Evolutionary conservation across 1,140 invertebrate species (phyloP), one percentile per base, ranked within the genome.

Genomic region (Saccostrea cuccullata): DNA sequence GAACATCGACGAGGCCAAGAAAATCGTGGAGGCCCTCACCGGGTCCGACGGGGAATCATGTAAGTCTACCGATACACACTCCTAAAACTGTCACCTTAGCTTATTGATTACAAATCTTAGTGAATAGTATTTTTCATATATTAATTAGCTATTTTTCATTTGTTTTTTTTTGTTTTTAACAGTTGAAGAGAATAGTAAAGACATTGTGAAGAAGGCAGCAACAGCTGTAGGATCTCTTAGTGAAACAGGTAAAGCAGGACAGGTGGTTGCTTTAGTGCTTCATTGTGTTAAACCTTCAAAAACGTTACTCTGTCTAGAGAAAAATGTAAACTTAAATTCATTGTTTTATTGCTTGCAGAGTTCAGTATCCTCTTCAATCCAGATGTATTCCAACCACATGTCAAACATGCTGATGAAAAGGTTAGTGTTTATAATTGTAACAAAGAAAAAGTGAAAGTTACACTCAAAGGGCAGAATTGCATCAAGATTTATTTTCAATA

Each of bases 341-440:
- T 36, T 26, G 11, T 82, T 82, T 82, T 12, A 30, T 82, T 82
- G n/a, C n/a, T n/a, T n/a, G 12, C 90, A 93, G 98, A 99, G 95
- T 99, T 99, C 94, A 98, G 98, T 94, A 97, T 99, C 87, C 96
- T 98, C 84, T 99, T 99, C 95, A 99, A 99, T 96, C 98, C 99
- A 0, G 99, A 99, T 96, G 98, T 99, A 85, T 99, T 98, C 95
- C 99, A 98, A 9, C 97, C 98, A 0, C 98, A 98, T 87, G 98
- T 99, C 60, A 96, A 96, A 85, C 98, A 99, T 96, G 96, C 96
- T 23, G 96, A 97, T 91, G 95, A 96, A 36, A 95, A 96, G 87
- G 95, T 95, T 90, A 91, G 90, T 85, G 20, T 17, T n/a, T 30
- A 47, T 8, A 47, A 47, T 3, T 47, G 47, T 47, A 47, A 6